Conservation (phyloP, 2,113 vertebrate species). For the Neolamprologus sp. region DNA sequence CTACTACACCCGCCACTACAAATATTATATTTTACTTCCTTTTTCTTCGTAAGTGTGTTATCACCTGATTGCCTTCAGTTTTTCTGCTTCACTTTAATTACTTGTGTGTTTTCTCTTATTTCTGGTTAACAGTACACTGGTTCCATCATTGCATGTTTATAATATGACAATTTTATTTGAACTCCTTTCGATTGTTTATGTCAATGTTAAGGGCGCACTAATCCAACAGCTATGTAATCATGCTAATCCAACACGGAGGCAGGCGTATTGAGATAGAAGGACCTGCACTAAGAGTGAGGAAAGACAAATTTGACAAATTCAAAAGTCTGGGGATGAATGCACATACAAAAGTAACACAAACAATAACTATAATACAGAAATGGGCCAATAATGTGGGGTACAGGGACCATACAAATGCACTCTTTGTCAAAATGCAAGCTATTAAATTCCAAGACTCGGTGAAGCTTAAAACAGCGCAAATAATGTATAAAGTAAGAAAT, state of each 20-base stretch:
- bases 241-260: neutral
- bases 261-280: neutral
- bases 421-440: too few relatives aligned
- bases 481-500: too few relatives aligned
- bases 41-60: neutral
- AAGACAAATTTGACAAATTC: neutral
- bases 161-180: neutral
- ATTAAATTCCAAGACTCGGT: too few relatives aligned
- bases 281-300: neutral
- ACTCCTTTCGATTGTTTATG: neutral
- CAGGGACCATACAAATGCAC: too few relatives aligned
- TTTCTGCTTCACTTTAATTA: neutral
- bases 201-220: neutral
- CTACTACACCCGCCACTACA: rapidly evolving
- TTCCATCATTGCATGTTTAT: neutral
- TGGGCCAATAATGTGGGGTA: too few relatives aligned
- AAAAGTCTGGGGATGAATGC: neutral
- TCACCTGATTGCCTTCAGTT: rapidly evolving
- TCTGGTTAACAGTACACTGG: neutral
- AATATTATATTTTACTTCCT: neutral
- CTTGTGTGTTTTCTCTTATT: neutral
- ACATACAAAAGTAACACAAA: too few relatives aligned
- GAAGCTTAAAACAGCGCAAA: too few relatives aligned
- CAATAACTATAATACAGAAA: too few relatives aligned
- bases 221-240: neutral